Conservation (phyloP, 2,888 invertebrate species). For the Diarsia mendica region DNA sequence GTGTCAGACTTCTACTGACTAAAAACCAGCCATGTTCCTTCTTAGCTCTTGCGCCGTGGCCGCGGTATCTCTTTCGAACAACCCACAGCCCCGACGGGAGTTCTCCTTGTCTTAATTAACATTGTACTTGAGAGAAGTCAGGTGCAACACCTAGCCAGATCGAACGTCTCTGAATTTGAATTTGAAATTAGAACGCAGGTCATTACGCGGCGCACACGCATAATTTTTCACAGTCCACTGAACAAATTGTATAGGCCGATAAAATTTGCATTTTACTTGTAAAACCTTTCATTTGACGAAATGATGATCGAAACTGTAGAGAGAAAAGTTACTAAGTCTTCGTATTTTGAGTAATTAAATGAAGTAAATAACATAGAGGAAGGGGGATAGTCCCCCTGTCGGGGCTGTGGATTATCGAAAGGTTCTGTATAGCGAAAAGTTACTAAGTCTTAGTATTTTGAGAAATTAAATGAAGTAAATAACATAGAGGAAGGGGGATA, state of each 20-base stretch:
- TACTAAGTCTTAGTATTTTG: background rate
- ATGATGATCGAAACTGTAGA: background rate
- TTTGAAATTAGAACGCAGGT: constrained; percentile 72
- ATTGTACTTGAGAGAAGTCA: constrained; percentile 43
- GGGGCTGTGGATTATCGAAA: background rate
- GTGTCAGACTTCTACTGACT: too few species aligned
- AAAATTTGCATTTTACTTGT: constrained; percentile 69
- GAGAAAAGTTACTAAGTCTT: background rate
- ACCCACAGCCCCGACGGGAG: too few species aligned
- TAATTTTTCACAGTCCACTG: constrained; percentile 70
- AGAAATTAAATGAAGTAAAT: too few species aligned
- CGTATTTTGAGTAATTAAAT: background rate
- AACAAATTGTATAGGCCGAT: constrained; percentile 64
- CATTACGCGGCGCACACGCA: constrained; percentile 67
- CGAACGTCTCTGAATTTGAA: constrained; percentile 66
- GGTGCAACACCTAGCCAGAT: constrained; percentile 48
- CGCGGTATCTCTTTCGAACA: too few species aligned
- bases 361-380: too few species aligned
- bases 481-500: too few species aligned
- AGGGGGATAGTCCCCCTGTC: too few species aligned
- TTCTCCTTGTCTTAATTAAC: too few species aligned
- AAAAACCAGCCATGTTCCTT: too few species aligned
- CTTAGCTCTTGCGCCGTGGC: too few species aligned
- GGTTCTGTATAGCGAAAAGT: background rate
- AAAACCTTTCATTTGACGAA: constrained; percentile 52